Conservation (phyloP, 2,797 vertebrate genomes). For the Malacoraja senta region DNA sequence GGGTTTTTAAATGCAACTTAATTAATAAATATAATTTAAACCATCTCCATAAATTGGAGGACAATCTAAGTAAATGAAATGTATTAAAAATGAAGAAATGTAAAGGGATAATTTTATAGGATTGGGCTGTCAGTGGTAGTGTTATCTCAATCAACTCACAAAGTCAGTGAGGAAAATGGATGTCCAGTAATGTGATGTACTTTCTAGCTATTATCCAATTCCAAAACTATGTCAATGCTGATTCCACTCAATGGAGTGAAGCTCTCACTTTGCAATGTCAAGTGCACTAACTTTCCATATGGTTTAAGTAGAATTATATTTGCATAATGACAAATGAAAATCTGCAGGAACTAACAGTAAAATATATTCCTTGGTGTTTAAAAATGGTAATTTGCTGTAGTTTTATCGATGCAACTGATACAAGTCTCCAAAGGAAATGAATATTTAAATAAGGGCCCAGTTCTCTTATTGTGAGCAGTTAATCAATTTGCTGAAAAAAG, state of each 20-base stretch:
- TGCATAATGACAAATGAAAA: neutral
- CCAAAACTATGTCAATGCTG: neutral
- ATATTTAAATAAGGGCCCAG: neutral
- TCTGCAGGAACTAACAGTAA: neutral
- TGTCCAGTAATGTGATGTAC: neutral
- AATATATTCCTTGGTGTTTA: neutral
- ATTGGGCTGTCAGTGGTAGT: too few species aligned
- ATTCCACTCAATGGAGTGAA: neutral
- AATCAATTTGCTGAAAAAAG: neutral
- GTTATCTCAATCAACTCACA: neutral
- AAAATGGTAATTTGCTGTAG: neutral
- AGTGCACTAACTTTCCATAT: neutral
- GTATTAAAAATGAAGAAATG: neutral
- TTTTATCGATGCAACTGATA: neutral
- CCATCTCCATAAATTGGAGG: neutral
- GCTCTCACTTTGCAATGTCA: neutral
- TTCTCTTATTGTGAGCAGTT: neutral
- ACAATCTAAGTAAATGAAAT: neutral
- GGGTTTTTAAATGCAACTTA: neutral
- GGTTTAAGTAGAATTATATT: neutral
- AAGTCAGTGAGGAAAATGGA: neutral
- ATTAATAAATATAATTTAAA: too few species aligned
- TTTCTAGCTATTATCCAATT: neutral
- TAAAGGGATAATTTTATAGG: neutral
- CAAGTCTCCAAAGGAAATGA: neutral